Base-by-base conservation (phyloP, 2,888 invertebrate species). In the Sisyra terminalis region DNA sequence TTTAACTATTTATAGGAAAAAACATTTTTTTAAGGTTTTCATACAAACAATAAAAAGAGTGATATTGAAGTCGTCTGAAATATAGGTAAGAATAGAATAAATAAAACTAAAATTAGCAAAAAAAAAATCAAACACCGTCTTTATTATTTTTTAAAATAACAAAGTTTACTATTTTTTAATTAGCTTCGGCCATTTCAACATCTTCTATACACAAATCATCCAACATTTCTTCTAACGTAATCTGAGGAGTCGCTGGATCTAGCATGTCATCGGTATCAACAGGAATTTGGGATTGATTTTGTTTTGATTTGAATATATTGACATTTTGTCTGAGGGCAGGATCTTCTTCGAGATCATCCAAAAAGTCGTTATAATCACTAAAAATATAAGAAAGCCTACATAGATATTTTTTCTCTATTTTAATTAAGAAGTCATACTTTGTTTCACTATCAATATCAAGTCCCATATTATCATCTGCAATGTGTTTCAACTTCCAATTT, bases 271-370 rank as follows among this genome's bases (percentile, higher is more conserved):
- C 60, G 0, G 65, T 61, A 55, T 81, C 78, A 1, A 72, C 66
- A 29, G 72, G 65, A 44, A 71, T 63, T 3, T 57, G 53, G 10
- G 64, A 60, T 14, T 73, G 66, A 9, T 67, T 48, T 46, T 55
- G 59, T 47, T 54, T 57, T 2, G 55, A 57, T 53, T 78, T 77
- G 65, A 89, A 98, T 48, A 98, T 94, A 59, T 96, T 96, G 40
- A 98, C 75, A 57, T 92, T 84, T 57, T 89, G 85, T 44, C 98
- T 73, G 55, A 88, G 72, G 10, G 78, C 75, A 3, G 80, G 79
- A 63, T 98, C 94, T 62, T 98, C 97, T 61, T 98, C 98, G 48
- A 98, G 65, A 57, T 98, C 98, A 52, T 97, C 92, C 63, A 97
- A 67, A 67, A 98, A 98, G 51, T 94, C 94, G 52, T 83, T 78